These are phyloP conservation scores for Neogobius melanostomus DNA, from an alignment of 2,113 vertebrate species.

Conservation along the genomic window DNA sequence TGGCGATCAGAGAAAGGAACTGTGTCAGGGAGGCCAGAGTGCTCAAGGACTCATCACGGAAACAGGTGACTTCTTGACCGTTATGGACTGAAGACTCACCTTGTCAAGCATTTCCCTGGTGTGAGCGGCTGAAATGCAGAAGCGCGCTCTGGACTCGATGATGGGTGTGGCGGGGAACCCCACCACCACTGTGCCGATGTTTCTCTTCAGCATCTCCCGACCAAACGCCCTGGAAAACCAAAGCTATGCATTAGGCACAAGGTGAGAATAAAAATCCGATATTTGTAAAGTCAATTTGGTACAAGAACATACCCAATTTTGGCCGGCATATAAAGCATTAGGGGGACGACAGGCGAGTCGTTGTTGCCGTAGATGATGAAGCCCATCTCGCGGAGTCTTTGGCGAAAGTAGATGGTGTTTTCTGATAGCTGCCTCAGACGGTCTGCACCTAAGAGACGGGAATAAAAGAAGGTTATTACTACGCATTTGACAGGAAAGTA, in stretches of 20 bases:
- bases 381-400: slow-evolving; percentile 87
- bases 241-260: not conserved
- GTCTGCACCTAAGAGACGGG: slow-evolving; percentile 75
- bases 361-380: slow-evolving; percentile 97
- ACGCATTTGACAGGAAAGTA: too few species aligned
- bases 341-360: slow-evolving; percentile 91
- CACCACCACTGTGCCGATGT: slow-evolving; percentile 93
- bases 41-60: not conserved
- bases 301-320: slow-evolving; percentile 85
- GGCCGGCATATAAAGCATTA: slow-evolving; percentile 98
- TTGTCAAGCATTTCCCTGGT: slow-evolving; percentile 92
- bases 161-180: slow-evolving; percentile 97
- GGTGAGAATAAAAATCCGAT: not conserved
- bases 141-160: slow-evolving; percentile 95
- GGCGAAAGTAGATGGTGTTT: slow-evolving; percentile 91
- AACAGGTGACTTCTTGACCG: not conserved
- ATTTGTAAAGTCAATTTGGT: not conserved
- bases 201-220: slow-evolving; percentile 94
- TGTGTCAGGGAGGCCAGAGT: too few species aligned
- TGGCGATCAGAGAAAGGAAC: too few species aligned
- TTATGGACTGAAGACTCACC: slow-evolving; percentile 73
- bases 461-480: not conserved
- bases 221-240: slow-evolving; percentile 85
- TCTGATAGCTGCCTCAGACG: slow-evolving; percentile 88
- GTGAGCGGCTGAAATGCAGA: slow-evolving; percentile 93